Evolutionary conservation across 2,113 vertebrate genomes (phyloP), one percentile per base, ranked within the genome.

Genomic region (Hydropotes inermis): DNA sequence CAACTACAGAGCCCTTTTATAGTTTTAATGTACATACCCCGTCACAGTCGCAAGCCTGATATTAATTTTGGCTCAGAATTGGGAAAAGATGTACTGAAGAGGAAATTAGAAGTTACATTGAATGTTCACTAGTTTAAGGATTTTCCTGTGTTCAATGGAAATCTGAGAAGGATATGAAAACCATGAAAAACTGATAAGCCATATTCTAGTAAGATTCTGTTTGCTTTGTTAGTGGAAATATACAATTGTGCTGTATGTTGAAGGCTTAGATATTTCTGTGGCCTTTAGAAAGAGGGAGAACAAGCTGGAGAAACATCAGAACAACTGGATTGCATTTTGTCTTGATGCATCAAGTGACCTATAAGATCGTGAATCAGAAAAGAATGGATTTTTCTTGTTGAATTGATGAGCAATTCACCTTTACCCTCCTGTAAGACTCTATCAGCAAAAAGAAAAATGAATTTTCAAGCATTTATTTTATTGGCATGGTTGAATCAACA

Each of bases 121-220:
- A n/a, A 25, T 89, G 55, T 95, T 74, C 45, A 45, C 45, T 36
- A 8, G 27, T 81, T 79, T 27, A 88, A 95, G 64, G 36, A 45
- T 61, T 79, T 88, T 74, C 27, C 30, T 57, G n/a, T 91, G 10
- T 76, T 93, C 81, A 58, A 1, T 39, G 25, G 28, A 47, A 50
- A 45, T 81, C 47, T n/a, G 11, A 85, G 78, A 92, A 74, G 74
- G 83, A 86, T 70, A 39, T 86, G 94, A 93, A 96, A 94, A 76
- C 43, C 19, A 39, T 74, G 54, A 27, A 16, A 82, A 83, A 76
- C 36, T 50, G 36, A 61, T 47, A 70, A n/a, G 52, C 11, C 23
- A 39, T 78, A 27, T 76, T 89, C 14, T 85, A 78, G 23, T n/a
- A 70, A 91, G 78, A 23, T 15, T 88, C 92, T 89, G n/a, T 36